Evolutionary conservation across 1,140 invertebrate species (phyloP), one percentile per base, ranked within the genome.

Genomic region (Chlorops oryzae): DNA sequence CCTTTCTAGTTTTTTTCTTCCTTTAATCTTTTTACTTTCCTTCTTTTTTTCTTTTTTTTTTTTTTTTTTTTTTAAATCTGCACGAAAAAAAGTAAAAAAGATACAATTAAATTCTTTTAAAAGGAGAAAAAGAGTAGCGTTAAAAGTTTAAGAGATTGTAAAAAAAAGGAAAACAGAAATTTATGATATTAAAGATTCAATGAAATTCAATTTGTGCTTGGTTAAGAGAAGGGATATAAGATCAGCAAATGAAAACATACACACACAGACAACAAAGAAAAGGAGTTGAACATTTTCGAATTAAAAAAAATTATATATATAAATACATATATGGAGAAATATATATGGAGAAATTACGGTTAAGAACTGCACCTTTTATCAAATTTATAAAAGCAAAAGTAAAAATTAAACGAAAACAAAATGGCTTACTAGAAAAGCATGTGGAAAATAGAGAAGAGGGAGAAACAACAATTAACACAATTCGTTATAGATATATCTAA

Each of bases 241-340:
- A 17, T 21, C 24, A 44, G 17, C 23, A 44, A 40, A 51, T 13
- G 35, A 37, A 51, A 43, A 38, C 21, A 18, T 25, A 41, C 39
- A 34, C 47, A 25, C 38, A 48, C 34, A 22, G 13, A 45, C 12
- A 32, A 47, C 40, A 41, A 42, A 15, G 28, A 42, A 35, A 34
- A 42, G 15, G 13, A 34, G 43, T 42, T 23, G 6, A 32, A 32
- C 20, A 25, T 24, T 35, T 23, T 17, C 3, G 18, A 44, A 44
- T 25, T 24, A n/a, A 42, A 34, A 27, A 23, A 50, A 37, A 17
- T 41, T n/a, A n/a, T n/a, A 13, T 37, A 45, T 20, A 15, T 17
- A 32, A 12, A 45, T 20, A 45, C 27, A 37, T 47, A 47, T 32
- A 47, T 38, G 20, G 17, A 24, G 27, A 47, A 47, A 35, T 37